A percentile compares a stretch with the other conserved stretches of the same genome.
Conservation (phyloP, 2,113 vertebrate genomes). For the Fulmarus glacialis region DNA sequence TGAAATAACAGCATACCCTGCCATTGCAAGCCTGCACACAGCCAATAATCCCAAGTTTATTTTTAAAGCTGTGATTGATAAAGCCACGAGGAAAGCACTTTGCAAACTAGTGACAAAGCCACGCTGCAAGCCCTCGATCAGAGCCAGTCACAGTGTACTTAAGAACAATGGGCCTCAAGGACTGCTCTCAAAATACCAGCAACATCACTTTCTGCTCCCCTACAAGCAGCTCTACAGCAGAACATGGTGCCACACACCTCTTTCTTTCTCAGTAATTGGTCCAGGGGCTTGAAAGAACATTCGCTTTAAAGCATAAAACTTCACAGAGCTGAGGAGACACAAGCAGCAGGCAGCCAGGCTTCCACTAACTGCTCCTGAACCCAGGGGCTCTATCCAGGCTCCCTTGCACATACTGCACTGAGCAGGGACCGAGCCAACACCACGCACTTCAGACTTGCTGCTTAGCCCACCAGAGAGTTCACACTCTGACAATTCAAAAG, state of each 20-base stretch:
- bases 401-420: background rate
- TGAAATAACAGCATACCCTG: background rate
- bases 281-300: no score
- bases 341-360: background rate
- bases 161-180: background rate
- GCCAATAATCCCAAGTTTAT: background rate
- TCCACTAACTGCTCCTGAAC: background rate
- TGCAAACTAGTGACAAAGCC: background rate
- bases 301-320: background rate
- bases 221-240: background rate
- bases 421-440: background rate
- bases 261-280: no score
- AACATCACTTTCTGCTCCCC: background rate
- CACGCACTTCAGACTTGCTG: background rate
- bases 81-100: background rate
- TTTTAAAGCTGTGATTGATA: background rate
- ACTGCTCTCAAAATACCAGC: background rate
- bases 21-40: background rate
- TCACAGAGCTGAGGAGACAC: background rate
- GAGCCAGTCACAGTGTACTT: background rate
- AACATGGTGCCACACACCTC: background rate
- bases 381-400: background rate
- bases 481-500: background rate
- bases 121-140: background rate
- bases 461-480: background rate